phyloP scores from a whole-genome alignment of 1,140 invertebrate species.

The Neotoxoptera formosana region DNA sequence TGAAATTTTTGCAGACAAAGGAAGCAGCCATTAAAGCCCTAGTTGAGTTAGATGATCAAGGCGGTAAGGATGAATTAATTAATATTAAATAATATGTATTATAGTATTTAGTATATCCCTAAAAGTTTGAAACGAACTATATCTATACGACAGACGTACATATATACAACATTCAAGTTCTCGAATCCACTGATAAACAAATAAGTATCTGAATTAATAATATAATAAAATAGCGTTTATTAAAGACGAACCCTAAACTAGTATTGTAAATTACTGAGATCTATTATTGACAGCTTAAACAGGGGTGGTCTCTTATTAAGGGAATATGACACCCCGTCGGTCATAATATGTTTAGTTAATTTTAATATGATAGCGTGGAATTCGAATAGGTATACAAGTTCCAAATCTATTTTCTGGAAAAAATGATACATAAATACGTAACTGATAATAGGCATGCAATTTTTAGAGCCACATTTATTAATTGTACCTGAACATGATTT shows the following conservation, averaged over 20 bases:
- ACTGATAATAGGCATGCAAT: neutral
- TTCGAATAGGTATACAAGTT: neutral
- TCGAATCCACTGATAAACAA: neutral
- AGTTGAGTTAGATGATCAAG: slow-evolving; percentile 94
- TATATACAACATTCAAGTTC: neutral
- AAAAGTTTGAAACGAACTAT: neutral
- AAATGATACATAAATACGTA: neutral
- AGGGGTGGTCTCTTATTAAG: neutral
- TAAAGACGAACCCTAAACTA: neutral
- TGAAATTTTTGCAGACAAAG: slow-evolving; percentile 80
- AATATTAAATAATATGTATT: neutral
- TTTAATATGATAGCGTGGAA: neutral
- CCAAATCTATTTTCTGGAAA: neutral
- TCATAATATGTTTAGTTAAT: neutral
- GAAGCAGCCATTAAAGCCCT: slow-evolving; percentile 93
- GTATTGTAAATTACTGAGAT: neutral
- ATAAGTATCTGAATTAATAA: neutral
- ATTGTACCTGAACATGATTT: neutral
- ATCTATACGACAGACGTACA: neutral
- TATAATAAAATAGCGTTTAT: neutral
- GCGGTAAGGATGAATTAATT: slow-evolving; percentile 76
- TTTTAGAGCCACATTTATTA: neutral
- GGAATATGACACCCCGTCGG: neutral
- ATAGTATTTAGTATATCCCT: neutral
- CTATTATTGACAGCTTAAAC: neutral